Percentiles rank a stretch among this genome's conserved stretches.
These are phyloP conservation scores for Scatophagus argus DNA, from an alignment of 2,113 vertebrate species.

Conservation along the genomic window DNA sequence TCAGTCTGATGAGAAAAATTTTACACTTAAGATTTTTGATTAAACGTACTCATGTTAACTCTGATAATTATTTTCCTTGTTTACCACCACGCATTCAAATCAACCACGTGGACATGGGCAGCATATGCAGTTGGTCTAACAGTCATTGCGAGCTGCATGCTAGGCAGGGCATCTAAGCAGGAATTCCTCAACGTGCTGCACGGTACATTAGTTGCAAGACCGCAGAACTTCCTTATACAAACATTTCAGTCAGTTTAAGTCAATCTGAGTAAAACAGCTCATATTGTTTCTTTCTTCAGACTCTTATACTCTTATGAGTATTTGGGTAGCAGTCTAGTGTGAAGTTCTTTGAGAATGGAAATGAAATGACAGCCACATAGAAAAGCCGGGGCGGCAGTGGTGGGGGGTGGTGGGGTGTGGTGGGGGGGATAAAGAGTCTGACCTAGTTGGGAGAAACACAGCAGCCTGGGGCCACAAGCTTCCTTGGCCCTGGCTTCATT, in stretches of 20 bases:
- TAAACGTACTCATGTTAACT: neutral
- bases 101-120: neutral
- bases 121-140: conserved; percentile 23
- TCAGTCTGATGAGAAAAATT: neutral
- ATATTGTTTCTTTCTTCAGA: conserved; percentile 19
- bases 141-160: conserved; percentile 48
- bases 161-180: conserved; percentile 22
- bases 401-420: neutral
- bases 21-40: neutral
- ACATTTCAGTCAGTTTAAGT: conserved; percentile 13
- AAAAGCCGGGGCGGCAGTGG: conserved; percentile 30
- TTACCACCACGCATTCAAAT: too few species aligned
- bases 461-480: conserved; percentile 75
- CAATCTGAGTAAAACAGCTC: conserved; percentile 3
- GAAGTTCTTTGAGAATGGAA: conserved; percentile 68
- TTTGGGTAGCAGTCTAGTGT: conserved; percentile 39
- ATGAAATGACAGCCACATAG: conserved; percentile 71
- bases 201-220: conserved; percentile 45
- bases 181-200: conserved; percentile 22
- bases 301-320: conserved; percentile 22
- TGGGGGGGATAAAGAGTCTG: conserved; percentile 66
- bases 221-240: conserved; percentile 23
- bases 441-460: conserved; percentile 80
- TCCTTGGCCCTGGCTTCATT: conserved; percentile 75
- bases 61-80: too few species aligned